Base-by-base conservation (phyloP, 2,888 invertebrate species). In the Conops quadrifasciatus region DNA sequence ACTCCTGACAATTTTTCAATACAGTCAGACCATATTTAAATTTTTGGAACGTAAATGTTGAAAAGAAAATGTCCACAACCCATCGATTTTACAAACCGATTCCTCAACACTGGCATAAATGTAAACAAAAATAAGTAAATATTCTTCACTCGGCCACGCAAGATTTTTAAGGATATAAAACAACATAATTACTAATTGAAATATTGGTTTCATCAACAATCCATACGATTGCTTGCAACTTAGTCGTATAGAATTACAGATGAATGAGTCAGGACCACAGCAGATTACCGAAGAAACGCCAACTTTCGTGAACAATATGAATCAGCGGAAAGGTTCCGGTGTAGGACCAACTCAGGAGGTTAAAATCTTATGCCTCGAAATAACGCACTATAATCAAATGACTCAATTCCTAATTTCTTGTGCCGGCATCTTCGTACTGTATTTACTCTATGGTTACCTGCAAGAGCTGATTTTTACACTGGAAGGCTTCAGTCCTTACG, bases 391-490 rank as follows among this genome's bases (percentile, higher is more conserved):
- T 76, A 91, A 82, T 60, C 78, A 78, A 16, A 88, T 90, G 21
- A 86, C 88, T 3, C 95, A 95, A 84, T 94, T 97, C 83, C 73
- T 92, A 1, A 86, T 92, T 66, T 93, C 95, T 82, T 92, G 93
- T 67, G 80, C 87, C 28, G 94, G 94, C 69, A 93, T 96, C 9
- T 96, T 97, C 85, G 84, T 93, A 74, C 94, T 96, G 81, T 98
- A 94, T 85, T 86, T 97, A 72, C 88, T 95, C 0, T 97, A 97
- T 88, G 97, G 97, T 67, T 97, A 95, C 86, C 89, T 94, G 82
- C 90, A 94, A 89, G 98, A 98, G 87, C 87, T 96, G 59, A 94
- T 98, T 82, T 98, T 97, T 84, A 92, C 94, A 0, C 88, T 93
- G n/a, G 92, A 94, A 26, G 96, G 95, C 58, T 94, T 97, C 78